Conservation (phyloP, 2,113 vertebrate genomes). For the Zosterops hypoxanthus region DNA sequence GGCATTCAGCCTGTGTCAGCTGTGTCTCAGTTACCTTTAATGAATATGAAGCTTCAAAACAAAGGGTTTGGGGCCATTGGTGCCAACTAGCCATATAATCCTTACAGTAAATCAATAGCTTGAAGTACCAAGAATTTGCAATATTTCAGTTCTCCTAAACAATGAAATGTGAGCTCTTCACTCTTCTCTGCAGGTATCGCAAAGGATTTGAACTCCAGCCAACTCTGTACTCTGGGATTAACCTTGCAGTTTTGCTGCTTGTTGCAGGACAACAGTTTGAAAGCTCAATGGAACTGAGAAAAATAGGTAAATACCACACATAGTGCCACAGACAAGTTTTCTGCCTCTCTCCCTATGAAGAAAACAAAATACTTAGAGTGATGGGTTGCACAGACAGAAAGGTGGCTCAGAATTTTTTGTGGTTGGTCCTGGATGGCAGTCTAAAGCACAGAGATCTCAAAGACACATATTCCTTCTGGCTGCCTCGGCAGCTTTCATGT, state of each 20-base stretch:
- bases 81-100: background rate
- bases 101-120: background rate
- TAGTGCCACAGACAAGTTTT: background rate
- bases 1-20: background rate
- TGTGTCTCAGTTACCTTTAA: background rate
- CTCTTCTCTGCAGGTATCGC: constrained; percentile 83
- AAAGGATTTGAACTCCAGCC: constrained; percentile 95
- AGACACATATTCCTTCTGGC: background rate
- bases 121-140: background rate
- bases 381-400: background rate
- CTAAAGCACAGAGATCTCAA: background rate
- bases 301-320: constrained; percentile 84
- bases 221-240: constrained; percentile 94
- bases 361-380: background rate
- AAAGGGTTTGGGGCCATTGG: background rate
- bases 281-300: constrained; percentile 91
- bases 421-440: background rate
- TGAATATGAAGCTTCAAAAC: background rate
- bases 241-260: constrained; percentile 90
- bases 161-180: background rate
- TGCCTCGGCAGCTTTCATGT: background rate
- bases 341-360: background rate
- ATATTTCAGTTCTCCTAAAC: background rate
- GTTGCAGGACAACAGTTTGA: constrained; percentile 93
- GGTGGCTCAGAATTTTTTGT: background rate